phyloP scores from a whole-genome alignment of 2,113 vertebrate genomes.

The Amphiprion percula region DNA sequence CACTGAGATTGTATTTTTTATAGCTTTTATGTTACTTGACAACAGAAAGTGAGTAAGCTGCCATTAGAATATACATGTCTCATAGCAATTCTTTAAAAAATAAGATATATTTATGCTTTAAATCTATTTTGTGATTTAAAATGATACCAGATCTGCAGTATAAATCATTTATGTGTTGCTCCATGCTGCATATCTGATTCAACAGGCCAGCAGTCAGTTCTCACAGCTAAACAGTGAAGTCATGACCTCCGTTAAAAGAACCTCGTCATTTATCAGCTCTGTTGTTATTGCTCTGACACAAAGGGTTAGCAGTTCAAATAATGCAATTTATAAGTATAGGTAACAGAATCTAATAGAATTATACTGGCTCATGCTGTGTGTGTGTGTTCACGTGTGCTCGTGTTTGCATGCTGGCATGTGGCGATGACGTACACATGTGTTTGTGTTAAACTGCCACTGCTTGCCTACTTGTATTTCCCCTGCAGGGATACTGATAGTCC shows the following conservation, averaged over 20 bases:
- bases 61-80: no score
- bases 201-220: slow-evolving; percentile 33
- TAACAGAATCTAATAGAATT: slow-evolving; percentile 59
- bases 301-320: slow-evolving; percentile 63
- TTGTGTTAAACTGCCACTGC: slow-evolving; percentile 66
- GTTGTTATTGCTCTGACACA: slow-evolving; percentile 68
- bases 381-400: slow-evolving; percentile 1
- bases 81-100: neutral
- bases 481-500: slow-evolving; percentile 74
- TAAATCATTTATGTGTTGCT: neutral
- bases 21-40: neutral
- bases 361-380: slow-evolving; percentile 2
- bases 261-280: slow-evolving; percentile 61
- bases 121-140: slow-evolving; percentile 3
- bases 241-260: slow-evolving; percentile 52
- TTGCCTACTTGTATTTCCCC: slow-evolving; percentile 72
- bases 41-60: neutral
- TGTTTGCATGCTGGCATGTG: slow-evolving; percentile 9
- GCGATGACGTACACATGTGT: slow-evolving; percentile 34
- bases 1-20: neutral
- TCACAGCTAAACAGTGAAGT: slow-evolving; percentile 38
- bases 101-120: no score
- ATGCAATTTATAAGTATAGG: slow-evolving; percentile 71
- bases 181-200: slow-evolving; percentile 16
- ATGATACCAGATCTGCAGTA: neutral